A percentile compares a stretch with the other conserved stretches of the same genome.
Evolutionary conservation across 1,140 invertebrate species (phyloP).

Genomic region (Drosophila obscura): DNA sequence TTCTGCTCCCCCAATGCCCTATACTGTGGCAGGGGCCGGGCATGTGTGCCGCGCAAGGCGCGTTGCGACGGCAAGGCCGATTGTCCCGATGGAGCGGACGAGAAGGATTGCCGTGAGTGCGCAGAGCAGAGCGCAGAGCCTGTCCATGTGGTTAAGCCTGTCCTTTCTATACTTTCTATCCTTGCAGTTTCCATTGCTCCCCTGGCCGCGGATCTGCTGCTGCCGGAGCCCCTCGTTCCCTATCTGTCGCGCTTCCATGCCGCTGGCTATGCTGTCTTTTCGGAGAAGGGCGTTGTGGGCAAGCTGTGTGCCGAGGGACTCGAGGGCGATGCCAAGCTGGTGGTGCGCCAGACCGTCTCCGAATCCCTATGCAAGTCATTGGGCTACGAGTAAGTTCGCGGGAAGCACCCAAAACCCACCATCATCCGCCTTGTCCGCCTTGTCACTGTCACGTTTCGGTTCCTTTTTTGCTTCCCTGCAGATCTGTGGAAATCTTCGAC

Average conservation of each 20-base stretch:
- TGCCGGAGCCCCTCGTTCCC: constrained; percentile 86
- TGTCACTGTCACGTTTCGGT: not conserved
- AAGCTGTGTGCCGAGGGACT: constrained; percentile 92
- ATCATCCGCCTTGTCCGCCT: too few relatives aligned
- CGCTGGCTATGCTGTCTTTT: constrained; percentile 92
- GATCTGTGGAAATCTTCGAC: constrained; percentile 86
- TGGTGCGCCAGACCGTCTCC: constrained; percentile 87
- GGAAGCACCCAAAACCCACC: not conserved
- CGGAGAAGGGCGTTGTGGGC: constrained; percentile 91
- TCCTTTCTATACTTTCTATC: constrained; percentile 14
- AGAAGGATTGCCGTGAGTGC: constrained; percentile 92
- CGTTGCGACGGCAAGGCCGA: constrained; percentile 92
- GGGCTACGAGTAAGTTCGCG: constrained; percentile 88
- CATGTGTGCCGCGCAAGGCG: constrained; percentile 89
- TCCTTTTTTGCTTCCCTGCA: not conserved
- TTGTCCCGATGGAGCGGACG: constrained; percentile 94
- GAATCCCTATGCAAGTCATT: constrained; percentile 90
- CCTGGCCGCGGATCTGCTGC: constrained; percentile 86
- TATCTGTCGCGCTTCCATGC: constrained; percentile 88
- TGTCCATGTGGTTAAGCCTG: not conserved
- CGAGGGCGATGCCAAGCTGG: constrained; percentile 81
- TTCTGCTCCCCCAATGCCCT: constrained; percentile 89
- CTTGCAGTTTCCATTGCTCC: constrained; percentile 89
- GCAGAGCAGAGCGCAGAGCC: too few relatives aligned
- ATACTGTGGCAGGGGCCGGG: constrained; percentile 90